Percentiles rank a stretch among this genome's conserved stretches.
phyloP scores from a whole-genome alignment of 2,113 vertebrate genomes.

The Oxyruncus cristatus region DNA sequence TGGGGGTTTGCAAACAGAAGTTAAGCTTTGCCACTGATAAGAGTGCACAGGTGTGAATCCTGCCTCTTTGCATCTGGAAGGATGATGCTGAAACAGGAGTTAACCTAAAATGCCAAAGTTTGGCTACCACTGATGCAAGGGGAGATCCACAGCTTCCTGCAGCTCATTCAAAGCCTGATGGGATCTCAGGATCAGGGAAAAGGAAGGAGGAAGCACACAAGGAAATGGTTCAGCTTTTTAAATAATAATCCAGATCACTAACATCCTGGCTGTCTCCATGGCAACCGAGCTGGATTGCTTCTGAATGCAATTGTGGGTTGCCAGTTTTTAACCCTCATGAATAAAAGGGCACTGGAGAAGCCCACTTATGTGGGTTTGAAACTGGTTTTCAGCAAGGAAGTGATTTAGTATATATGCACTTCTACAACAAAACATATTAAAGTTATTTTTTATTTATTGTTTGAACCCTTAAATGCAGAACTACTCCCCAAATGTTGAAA shows the following conservation, averaged over 20 bases:
- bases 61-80: background rate
- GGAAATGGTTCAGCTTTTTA: background rate
- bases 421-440: background rate
- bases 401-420: background rate
- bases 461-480: background rate
- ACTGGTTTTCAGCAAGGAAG: background rate
- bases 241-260: background rate
- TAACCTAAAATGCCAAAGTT: background rate
- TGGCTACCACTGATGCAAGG: rapidly evolving
- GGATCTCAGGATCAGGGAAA: background rate
- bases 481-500: background rate
- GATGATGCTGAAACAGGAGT: background rate
- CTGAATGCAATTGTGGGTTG: background rate
- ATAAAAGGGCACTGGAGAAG: background rate
- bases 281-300: slow-evolving; percentile 19
- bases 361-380: background rate
- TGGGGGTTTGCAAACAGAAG: background rate
- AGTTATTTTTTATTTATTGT: background rate
- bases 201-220: background rate
- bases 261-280: slow-evolving; percentile 29
- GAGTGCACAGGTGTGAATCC: background rate
- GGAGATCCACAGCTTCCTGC: background rate
- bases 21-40: background rate
- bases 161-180: background rate
- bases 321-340: slow-evolving; percentile 7